Conservation (phyloP, 1,140 invertebrate species). For the Chlorops oryzae region DNA sequence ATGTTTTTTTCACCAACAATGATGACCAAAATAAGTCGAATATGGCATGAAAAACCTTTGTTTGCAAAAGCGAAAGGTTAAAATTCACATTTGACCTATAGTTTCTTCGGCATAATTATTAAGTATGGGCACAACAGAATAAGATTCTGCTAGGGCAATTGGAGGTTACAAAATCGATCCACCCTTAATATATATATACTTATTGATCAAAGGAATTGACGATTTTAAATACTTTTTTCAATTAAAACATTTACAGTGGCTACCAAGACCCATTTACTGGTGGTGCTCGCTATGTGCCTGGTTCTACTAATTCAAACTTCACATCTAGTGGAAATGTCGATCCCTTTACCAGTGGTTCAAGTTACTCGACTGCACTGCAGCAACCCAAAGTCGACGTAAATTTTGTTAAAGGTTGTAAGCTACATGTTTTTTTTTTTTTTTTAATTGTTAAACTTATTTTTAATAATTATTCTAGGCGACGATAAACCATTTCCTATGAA, state of each 20-base stretch:
- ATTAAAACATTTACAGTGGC: conserved; percentile 31
- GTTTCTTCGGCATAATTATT: too few relatives aligned
- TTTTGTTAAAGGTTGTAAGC: conserved; percentile 23
- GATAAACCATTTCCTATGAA: conserved; percentile 41
- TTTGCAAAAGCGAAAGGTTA: too few relatives aligned
- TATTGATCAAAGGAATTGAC: too few relatives aligned
- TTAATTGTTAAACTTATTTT: neutral
- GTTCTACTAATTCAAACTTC: conserved; percentile 23
- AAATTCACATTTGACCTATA: too few relatives aligned
- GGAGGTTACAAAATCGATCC: too few relatives aligned
- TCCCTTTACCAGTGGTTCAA: conserved; percentile 60
- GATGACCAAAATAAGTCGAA: too few relatives aligned
- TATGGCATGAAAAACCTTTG: too few relatives aligned
- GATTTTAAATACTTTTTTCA: conserved; percentile 1
- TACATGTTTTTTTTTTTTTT: neutral
- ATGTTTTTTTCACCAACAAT: too few relatives aligned
- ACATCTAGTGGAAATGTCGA: conserved; percentile 50
- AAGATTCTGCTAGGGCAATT: too few relatives aligned
- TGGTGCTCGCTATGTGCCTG: conserved; percentile 58
- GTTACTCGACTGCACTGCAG: conserved; percentile 50
- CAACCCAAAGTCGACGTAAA: conserved; percentile 29
- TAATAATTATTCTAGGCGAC: conserved; percentile 10
- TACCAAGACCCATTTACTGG: conserved; percentile 78
- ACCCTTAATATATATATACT: too few relatives aligned
- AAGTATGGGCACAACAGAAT: too few relatives aligned